phyloP scores from a whole-genome alignment of 1,140 invertebrate species.

The Dreissena polymorpha region DNA sequence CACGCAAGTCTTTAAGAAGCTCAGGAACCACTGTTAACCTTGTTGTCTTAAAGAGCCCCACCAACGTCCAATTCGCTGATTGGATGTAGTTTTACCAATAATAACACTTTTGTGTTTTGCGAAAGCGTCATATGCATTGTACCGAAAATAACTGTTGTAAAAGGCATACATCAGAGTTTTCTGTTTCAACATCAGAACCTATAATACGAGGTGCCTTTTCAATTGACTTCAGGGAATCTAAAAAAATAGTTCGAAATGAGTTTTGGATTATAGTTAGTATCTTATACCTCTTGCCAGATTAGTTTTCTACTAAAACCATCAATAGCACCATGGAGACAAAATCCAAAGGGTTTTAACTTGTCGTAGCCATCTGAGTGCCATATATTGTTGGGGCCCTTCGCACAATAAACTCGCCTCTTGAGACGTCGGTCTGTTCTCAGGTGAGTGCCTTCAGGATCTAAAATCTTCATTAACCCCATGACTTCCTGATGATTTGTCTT shows the following conservation, averaged over 20 bases:
- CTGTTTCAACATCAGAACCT: too few species aligned
- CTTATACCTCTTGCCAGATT: slow-evolving; percentile 67
- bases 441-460: slow-evolving; percentile 52
- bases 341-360: slow-evolving; percentile 74
- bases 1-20: too few species aligned
- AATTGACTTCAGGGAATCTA: too few species aligned
- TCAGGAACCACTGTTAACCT: too few species aligned
- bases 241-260: too few species aligned
- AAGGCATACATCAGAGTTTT: too few species aligned
- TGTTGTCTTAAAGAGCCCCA: too few species aligned
- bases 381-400: slow-evolving; percentile 66
- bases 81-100: not conserved
- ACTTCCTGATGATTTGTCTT: slow-evolving; percentile 1
- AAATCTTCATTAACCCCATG: slow-evolving; percentile 37
- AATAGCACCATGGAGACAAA: too few species aligned
- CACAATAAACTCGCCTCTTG: slow-evolving; percentile 59
- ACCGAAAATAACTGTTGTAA: too few species aligned
- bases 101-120: slow-evolving; percentile 12
- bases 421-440: slow-evolving; percentile 31
- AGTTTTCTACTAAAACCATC: slow-evolving; percentile 73
- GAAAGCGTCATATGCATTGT: not conserved
- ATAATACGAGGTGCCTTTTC: too few species aligned
- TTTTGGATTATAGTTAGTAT: slow-evolving; percentile 50
- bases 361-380: slow-evolving; percentile 76
- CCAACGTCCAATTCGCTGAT: slow-evolving; percentile 13